Percentiles rank a stretch among this genome's conserved stretches.
These are phyloP conservation scores for Lutjanus campechanus DNA, from an alignment of 2,797 vertebrate genomes.

Conservation along the genomic window DNA sequence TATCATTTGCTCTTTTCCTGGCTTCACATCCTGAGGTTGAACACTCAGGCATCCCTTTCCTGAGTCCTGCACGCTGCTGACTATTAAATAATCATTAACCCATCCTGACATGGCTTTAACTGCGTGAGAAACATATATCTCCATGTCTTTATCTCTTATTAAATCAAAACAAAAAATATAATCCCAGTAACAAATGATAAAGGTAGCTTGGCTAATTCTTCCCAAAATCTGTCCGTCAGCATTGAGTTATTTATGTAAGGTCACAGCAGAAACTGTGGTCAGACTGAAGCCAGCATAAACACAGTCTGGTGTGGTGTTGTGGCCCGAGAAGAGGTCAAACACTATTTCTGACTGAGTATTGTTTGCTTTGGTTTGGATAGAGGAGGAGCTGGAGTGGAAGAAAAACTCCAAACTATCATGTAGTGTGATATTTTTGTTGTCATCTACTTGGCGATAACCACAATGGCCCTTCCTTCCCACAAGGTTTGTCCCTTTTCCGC, in stretches of 20 bases:
- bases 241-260: conserved; percentile 44
- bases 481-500: conserved; percentile 60
- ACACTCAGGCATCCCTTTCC: conserved; percentile 61
- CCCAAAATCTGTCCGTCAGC: conserved; percentile 30
- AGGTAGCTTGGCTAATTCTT: not conserved
- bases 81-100: conserved; percentile 24
- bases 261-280: conserved; percentile 39
- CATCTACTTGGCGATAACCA: conserved; percentile 68
- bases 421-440: conserved; percentile 71
- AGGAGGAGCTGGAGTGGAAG: conserved; percentile 35
- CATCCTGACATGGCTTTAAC: conserved; percentile 11
- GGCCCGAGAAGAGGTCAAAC: conserved; percentile 56
- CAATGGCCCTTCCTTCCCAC: conserved; percentile 80
- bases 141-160: not conserved
- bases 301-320: conserved; percentile 47
- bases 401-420: conserved; percentile 64
- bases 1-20: conserved; percentile 61
- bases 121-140: conserved; percentile 8
- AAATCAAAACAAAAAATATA: conserved; percentile 26
- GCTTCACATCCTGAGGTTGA: conserved; percentile 62
- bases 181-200: conserved; percentile 23
- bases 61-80: conserved; percentile 23
- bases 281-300: conserved; percentile 65
- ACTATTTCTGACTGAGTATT: conserved; percentile 73
- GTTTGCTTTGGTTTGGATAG: conserved; percentile 77